Percentiles rank a stretch among this genome's conserved stretches.
Conservation (phyloP, 2,888 invertebrate genomes). For the Pseudeuparius sepicola region DNA sequence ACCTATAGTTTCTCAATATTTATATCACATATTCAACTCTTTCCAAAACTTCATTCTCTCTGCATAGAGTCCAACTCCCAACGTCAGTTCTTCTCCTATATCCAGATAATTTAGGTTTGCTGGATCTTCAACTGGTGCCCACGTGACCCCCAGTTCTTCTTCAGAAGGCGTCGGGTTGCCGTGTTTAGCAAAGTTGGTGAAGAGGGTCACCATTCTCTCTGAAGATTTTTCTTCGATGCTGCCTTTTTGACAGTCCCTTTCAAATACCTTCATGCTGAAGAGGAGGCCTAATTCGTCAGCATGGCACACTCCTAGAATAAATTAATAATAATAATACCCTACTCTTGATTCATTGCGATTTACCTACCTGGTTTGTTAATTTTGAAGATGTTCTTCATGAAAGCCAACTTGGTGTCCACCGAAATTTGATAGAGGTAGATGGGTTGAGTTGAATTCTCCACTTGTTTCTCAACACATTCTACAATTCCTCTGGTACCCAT, state of each 20-base stretch:
- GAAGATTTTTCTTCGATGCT: slow-evolving; percentile 29
- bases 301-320: slow-evolving; percentile 32
- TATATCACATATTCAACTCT: no score
- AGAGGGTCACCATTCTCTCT: slow-evolving; percentile 29
- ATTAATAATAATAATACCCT: no score
- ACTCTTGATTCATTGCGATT: no score
- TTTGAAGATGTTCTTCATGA: no score
- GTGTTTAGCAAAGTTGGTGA: slow-evolving; percentile 33
- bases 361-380: no score
- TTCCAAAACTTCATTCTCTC: slow-evolving; percentile 34
- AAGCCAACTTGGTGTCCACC: no score
- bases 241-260: slow-evolving; percentile 20
- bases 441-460: no score
- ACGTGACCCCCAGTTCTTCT: slow-evolving; percentile 26
- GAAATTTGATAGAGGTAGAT: no score
- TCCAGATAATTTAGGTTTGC: slow-evolving; percentile 28
- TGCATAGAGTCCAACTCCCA: slow-evolving; percentile 27
- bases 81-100: slow-evolving; percentile 27
- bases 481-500: no score
- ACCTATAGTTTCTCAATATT: no score
- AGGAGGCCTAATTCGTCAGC: slow-evolving; percentile 33
- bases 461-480: no score
- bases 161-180: slow-evolving; percentile 30
- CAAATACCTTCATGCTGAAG: slow-evolving; percentile 27
- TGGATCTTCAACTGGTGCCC: slow-evolving; percentile 27